Percentiles rank a stretch among this genome's conserved stretches.
phyloP scores from a whole-genome alignment of 2,113 vertebrate genomes.

The Plectropomus leopardus region DNA sequence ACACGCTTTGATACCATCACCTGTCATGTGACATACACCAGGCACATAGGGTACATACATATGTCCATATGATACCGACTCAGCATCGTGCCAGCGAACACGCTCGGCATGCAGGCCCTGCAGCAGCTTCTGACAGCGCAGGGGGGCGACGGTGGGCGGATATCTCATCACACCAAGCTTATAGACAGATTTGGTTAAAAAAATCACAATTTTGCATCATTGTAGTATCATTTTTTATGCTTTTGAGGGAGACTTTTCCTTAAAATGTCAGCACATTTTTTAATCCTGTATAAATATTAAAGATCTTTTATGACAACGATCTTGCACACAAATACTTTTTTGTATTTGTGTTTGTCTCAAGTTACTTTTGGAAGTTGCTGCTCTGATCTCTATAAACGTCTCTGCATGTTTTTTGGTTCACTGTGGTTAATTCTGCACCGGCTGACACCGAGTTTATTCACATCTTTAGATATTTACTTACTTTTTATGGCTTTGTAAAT shows the following conservation, averaged over 20 bases:
- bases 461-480: no score
- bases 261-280: background rate
- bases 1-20: conserved; percentile 36
- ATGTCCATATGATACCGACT: conserved; percentile 16
- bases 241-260: background rate
- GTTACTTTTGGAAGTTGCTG: no score
- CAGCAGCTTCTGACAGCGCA: background rate
- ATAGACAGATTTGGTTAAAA: background rate
- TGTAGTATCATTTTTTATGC: background rate
- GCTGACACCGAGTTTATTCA: no score
- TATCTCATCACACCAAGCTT: background rate
- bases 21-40: conserved; percentile 30
- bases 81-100: background rate
- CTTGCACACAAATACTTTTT: no score
- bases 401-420: no score
- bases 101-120: background rate
- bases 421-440: no score
- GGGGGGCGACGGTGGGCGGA: background rate
- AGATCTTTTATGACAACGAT: background rate
- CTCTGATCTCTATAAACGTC: no score
- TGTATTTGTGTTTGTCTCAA: no score
- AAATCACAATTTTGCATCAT: background rate
- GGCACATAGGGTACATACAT: conserved; percentile 24
- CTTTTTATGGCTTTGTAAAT: no score
- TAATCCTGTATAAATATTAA: background rate